These are phyloP conservation scores for Brachyhypopomus occidentalis DNA, from an alignment of 2,113 vertebrate species.

Conservation along the genomic window DNA sequence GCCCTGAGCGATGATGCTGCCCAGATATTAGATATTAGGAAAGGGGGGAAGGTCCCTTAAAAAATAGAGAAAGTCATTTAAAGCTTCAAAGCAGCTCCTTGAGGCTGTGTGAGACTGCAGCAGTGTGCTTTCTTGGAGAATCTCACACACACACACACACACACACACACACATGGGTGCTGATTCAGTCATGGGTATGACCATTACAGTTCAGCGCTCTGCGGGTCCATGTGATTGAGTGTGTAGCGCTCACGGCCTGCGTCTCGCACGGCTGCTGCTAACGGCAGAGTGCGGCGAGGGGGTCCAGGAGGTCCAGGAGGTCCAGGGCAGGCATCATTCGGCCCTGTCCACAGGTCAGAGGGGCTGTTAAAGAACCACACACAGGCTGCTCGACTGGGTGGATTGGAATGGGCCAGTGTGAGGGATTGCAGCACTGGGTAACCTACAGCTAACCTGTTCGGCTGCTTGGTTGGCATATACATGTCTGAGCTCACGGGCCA, in stretches of 20 bases:
- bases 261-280: slow-evolving; percentile 1
- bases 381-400: no score
- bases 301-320: background rate
- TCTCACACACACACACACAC: slow-evolving; percentile 32
- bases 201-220: background rate
- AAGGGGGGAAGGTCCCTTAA: slow-evolving; percentile 31
- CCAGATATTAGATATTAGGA: slow-evolving; percentile 51
- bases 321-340: no score
- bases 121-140: slow-evolving; percentile 8
- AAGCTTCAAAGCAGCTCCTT: slow-evolving; percentile 7
- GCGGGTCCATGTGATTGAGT: background rate
- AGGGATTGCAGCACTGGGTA: no score
- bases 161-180: slow-evolving; percentile 1
- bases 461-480: background rate
- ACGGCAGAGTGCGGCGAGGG: background rate
- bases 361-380: no score
- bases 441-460: no score
- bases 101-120: background rate
- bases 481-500: slow-evolving; percentile 6
- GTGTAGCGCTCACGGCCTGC: background rate
- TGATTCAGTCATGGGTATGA: slow-evolving; percentile 21
- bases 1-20: slow-evolving; percentile 49
- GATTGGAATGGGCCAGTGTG: no score
- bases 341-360: background rate
- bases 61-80: slow-evolving; percentile 34